Evolutionary conservation across 2,113 vertebrate species (phyloP).

Genomic region (Pteruthius melanotis): DNA sequence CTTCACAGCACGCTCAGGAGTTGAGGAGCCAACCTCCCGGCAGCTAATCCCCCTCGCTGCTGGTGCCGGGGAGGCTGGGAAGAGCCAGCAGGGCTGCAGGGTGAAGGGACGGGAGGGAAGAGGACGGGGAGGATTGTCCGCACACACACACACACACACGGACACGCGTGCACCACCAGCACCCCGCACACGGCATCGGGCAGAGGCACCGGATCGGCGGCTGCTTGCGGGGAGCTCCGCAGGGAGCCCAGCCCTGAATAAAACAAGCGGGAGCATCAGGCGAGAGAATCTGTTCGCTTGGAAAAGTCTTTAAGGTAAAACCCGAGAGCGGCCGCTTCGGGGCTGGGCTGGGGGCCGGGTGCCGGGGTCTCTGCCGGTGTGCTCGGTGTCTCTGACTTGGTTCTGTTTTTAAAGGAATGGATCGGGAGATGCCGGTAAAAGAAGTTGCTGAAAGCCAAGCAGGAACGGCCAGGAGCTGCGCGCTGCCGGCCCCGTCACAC

Average conservation of each 20-base stretch:
- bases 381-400: not conserved
- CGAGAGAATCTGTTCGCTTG: not conserved
- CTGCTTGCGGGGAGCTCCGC: not conserved
- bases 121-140: not conserved
- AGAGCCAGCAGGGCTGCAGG: not conserved
- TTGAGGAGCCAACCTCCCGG: not conserved
- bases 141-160: not conserved
- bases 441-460: conserved; percentile 12
- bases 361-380: not conserved
- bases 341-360: not conserved
- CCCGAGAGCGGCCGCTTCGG: not conserved
- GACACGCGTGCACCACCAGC: not conserved
- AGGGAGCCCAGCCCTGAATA: not conserved
- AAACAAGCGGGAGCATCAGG: not conserved
- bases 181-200: not conserved
- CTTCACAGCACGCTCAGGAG: not conserved
- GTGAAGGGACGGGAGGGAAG: not conserved
- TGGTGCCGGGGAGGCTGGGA: not conserved
- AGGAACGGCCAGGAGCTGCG: not conserved
- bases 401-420: not conserved
- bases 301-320: conserved; percentile 33
- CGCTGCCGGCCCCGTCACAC: not conserved
- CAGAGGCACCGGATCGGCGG: not conserved
- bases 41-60: not conserved
- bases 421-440: not conserved